Conservation (phyloP, 2,888 invertebrate species). For the Mythimna lalbum region DNA sequence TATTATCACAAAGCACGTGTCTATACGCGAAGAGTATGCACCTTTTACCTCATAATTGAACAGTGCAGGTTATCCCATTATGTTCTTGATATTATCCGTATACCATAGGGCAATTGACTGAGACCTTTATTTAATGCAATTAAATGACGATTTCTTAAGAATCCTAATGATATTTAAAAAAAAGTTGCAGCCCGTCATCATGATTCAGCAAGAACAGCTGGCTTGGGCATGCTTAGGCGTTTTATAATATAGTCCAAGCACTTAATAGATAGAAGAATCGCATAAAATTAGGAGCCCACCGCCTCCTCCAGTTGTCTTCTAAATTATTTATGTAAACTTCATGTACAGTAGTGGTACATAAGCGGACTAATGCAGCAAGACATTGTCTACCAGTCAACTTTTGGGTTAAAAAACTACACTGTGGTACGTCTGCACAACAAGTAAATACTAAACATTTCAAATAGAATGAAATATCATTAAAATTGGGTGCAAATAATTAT, state of each 20-base stretch:
- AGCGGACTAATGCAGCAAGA: no score
- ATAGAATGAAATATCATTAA: no score
- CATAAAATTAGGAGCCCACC: no score
- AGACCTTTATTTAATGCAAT: conserved; percentile 15
- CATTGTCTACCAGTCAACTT: no score
- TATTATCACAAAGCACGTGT: background rate
- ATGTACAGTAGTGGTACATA: no score
- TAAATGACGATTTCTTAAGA: conserved; percentile 11
- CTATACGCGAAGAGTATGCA: background rate
- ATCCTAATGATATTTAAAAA: background rate
- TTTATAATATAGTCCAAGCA: background rate
- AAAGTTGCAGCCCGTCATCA: conserved; percentile 1
- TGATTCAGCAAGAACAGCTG: conserved; percentile 10
- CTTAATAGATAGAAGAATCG: no score
- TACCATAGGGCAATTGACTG: conserved; percentile 2
- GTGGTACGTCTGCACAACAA: no score
- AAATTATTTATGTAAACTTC: no score
- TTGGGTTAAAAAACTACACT: no score
- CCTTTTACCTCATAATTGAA: background rate
- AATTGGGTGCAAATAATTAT: no score
- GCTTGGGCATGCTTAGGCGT: background rate
- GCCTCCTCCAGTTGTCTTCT: no score
- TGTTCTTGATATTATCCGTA: background rate
- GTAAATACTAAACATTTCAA: no score
- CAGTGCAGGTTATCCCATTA: background rate